These are phyloP conservation scores for Albula goreensis DNA, from an alignment of 2,113 vertebrate genomes.

Conservation along the genomic window DNA sequence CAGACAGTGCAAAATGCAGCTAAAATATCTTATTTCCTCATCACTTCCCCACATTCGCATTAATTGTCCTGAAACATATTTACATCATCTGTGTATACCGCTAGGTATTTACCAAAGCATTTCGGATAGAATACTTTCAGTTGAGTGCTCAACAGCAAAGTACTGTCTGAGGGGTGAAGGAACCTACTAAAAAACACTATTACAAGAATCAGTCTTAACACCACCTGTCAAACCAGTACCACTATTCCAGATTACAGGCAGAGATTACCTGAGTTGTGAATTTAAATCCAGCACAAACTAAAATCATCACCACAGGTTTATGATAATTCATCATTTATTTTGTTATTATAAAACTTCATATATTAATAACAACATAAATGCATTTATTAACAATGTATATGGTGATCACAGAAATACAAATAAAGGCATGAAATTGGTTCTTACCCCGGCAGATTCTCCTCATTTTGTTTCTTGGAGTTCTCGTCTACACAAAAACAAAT, in stretches of 20 bases:
- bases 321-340: neutral
- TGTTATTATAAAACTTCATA: too few species aligned
- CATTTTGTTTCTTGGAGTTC: constrained; percentile 5
- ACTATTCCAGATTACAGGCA: neutral
- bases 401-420: neutral
- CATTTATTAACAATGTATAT: neutral
- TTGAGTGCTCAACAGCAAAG: neutral
- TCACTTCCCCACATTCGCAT: neutral
- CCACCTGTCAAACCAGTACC: neutral
- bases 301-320: neutral
- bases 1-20: too few species aligned
- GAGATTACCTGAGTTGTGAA: neutral
- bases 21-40: too few species aligned
- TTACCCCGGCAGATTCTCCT: constrained; percentile 19
- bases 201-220: neutral
- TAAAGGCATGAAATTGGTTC: neutral
- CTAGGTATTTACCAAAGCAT: neutral
- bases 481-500: constrained; percentile 13
- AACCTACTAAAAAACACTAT: neutral
- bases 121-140: too few species aligned
- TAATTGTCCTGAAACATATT: neutral
- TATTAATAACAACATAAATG: neutral
- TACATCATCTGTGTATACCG: neutral
- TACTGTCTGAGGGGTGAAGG: too few species aligned
- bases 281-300: neutral